phyloP scores from a whole-genome alignment of 1,140 invertebrate species.

The Heliconius hermathena region DNA sequence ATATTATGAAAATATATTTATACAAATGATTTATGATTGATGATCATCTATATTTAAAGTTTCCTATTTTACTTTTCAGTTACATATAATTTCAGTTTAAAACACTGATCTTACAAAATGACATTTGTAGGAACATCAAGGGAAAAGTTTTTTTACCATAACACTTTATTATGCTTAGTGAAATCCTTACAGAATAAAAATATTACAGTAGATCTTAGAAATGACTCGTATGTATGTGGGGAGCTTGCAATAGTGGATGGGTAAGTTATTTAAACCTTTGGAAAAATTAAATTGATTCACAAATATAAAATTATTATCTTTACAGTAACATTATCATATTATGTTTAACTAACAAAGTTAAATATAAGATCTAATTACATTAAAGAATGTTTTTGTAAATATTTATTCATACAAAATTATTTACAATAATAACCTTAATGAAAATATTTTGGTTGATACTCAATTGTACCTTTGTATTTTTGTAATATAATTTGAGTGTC shows the following conservation, averaged over 20 bases:
- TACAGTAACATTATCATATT: background rate
- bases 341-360: background rate
- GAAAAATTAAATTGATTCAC: background rate
- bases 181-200: conserved; percentile 84
- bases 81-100: background rate
- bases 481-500: too few relatives aligned
- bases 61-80: background rate
- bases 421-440: background rate
- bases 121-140: conserved; percentile 65
- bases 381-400: background rate
- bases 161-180: conserved; percentile 83
- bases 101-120: conserved; percentile 11
- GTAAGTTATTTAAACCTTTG: conserved; percentile 63
- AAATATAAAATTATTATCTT: background rate
- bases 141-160: conserved; percentile 82
- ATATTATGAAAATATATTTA: conserved; percentile 18
- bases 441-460: background rate
- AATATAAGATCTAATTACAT: background rate
- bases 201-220: conserved; percentile 86
- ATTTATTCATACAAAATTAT: background rate
- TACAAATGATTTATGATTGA: background rate
- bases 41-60: background rate
- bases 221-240: conserved; percentile 84
- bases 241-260: conserved; percentile 83
- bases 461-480: background rate